phyloP scores from a whole-genome alignment of 2,797 vertebrate species.

The Monodelphis domestica region DNA sequence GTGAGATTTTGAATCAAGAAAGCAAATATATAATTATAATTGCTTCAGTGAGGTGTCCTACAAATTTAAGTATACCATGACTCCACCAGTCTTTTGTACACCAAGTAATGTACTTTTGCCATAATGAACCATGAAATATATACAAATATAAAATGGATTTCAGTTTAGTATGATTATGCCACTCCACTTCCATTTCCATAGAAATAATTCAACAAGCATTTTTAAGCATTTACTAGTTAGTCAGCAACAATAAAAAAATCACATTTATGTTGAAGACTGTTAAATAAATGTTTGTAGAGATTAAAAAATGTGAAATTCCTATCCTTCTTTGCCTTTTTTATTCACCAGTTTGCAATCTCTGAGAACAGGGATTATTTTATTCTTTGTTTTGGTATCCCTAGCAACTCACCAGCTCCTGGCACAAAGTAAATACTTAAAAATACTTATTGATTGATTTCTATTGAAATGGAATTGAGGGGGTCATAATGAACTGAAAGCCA shows the following conservation, averaged over 20 bases:
- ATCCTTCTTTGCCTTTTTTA: background rate
- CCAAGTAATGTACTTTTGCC: too few species aligned
- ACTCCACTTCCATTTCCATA: too few species aligned
- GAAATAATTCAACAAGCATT: too few species aligned
- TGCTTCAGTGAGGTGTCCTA: background rate
- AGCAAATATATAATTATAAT: background rate
- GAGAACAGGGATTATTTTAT: background rate
- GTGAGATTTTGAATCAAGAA: background rate
- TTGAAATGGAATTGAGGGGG: background rate
- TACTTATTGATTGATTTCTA: background rate
- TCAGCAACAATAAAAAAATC: background rate
- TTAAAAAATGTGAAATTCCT: background rate
- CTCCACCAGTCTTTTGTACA: too few species aligned
- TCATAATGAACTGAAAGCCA: background rate
- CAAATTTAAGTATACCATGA: too few species aligned
- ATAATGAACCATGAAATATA: too few species aligned
- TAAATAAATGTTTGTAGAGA: background rate
- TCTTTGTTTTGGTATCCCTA: background rate
- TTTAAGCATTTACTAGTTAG: too few species aligned
- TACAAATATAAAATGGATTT: too few species aligned
- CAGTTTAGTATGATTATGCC: too few species aligned
- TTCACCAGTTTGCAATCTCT: background rate
- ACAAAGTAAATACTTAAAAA: background rate
- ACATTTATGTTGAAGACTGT: background rate
- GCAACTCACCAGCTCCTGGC: background rate